A percentile compares a stretch with the other conserved stretches of the same genome.
Conservation (phyloP, 2,797 vertebrate genomes). For the Macropus fuliginosus region DNA sequence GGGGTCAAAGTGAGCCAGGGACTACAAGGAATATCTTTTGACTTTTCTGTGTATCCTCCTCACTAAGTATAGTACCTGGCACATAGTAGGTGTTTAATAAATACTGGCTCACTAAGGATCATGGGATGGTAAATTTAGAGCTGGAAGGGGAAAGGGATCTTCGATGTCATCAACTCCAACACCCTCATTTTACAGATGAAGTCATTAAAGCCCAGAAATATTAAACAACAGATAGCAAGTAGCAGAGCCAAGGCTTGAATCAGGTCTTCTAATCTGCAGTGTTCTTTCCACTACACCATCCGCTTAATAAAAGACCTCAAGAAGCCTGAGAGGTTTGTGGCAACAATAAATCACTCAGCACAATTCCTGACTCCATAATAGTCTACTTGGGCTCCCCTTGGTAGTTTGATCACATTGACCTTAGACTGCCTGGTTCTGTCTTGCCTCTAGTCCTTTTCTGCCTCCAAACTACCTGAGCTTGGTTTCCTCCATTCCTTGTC, state of each 20-base stretch:
- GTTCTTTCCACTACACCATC: neutral
- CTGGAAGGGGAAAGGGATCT: neutral
- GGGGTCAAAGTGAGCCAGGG: neutral
- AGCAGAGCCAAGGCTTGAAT: neutral
- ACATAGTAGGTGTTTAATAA: neutral
- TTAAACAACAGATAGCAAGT: neutral
- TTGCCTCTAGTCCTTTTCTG: neutral
- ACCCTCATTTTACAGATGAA: constrained; percentile 17
- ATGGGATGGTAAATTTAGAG: neutral
- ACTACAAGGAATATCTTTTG: neutral
- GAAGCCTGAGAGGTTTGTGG: neutral
- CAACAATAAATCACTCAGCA: neutral
- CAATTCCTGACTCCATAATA: neutral
- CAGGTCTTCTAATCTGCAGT: neutral
- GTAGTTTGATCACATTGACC: neutral
- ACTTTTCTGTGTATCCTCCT: neutral
- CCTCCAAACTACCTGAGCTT: neutral
- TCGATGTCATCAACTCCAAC: neutral
- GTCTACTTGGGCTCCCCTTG: neutral
- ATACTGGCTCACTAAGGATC: neutral
- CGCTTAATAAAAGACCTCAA: neutral
- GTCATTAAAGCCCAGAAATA: neutral
- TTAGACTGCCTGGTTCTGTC: neutral
- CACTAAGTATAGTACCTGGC: neutral
- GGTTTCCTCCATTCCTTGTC: neutral